Evolutionary conservation across 2,888 invertebrate species (phyloP).

Genomic region (Scaeva pyrastri): DNA sequence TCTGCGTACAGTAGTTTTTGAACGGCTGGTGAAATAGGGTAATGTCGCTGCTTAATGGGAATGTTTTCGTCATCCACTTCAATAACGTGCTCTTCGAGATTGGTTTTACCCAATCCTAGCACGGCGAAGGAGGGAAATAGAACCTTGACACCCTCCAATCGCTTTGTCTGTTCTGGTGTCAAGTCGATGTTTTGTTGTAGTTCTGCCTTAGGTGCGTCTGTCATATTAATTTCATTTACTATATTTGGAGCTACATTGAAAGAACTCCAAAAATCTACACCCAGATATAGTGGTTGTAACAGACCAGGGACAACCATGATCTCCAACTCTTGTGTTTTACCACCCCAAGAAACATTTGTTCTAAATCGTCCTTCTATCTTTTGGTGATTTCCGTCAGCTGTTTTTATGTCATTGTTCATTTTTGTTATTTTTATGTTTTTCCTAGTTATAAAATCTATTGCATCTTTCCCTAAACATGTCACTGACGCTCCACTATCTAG

Average conservation of each 20-base stretch:
- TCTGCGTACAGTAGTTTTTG: conserved; percentile 26
- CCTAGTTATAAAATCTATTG: not conserved
- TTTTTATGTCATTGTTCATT: not conserved
- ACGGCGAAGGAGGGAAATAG: not conserved
- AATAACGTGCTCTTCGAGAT: conserved; percentile 1
- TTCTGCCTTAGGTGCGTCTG: not conserved
- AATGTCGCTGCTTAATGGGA: not conserved
- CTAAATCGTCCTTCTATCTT: not conserved
- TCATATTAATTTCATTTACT: not conserved
- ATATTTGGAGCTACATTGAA: not conserved
- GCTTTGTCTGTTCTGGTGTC: not conserved
- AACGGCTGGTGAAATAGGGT: conserved; percentile 18
- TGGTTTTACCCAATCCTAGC: no score
- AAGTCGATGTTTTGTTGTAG: not conserved
- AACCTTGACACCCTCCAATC: not conserved
- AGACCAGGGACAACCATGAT: not conserved
- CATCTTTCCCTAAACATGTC: conserved; percentile 14
- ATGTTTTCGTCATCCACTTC: conserved; percentile 14
- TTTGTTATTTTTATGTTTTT: not conserved
- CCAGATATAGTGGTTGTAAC: not conserved
- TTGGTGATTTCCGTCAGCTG: conserved; percentile 3
- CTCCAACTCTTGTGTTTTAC: not conserved
- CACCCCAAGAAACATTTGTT: not conserved
- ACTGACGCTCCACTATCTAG: conserved; percentile 21
- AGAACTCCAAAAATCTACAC: conserved; percentile 2